These are phyloP conservation scores for Motacilla alba DNA, from an alignment of 2,113 vertebrate species.

Conservation along the genomic window DNA sequence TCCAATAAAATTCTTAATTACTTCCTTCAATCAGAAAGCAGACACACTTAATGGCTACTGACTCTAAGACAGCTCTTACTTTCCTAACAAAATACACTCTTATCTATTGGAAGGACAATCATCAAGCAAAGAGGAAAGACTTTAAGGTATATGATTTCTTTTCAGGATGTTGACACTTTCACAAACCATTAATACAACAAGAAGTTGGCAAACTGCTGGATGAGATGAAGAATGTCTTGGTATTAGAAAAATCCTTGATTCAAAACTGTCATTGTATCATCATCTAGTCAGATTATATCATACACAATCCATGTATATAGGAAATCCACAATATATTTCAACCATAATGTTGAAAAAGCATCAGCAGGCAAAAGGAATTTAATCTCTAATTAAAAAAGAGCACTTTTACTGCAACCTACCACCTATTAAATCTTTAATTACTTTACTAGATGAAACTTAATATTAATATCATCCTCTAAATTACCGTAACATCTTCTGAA, in stretches of 20 bases:
- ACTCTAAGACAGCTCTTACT: not conserved
- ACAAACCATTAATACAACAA: not conserved
- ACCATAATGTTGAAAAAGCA: conserved; percentile 11
- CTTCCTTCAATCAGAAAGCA: not conserved
- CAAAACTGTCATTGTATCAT: not conserved
- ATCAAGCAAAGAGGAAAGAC: not conserved
- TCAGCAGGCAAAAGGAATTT: conserved; percentile 11
- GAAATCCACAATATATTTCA: not conserved
- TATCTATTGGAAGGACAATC: not conserved
- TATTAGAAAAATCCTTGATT: not conserved
- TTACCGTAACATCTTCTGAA: conserved; percentile 63
- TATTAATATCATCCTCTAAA: conserved; percentile 61
- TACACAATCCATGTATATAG: not conserved
- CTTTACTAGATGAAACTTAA: conserved; percentile 62
- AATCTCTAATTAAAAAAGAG: conserved; percentile 41
- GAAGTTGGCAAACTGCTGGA: not conserved
- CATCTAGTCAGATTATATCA: not conserved
- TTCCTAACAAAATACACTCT: not conserved
- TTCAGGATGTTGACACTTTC: not conserved
- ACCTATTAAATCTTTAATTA: conserved; percentile 65
- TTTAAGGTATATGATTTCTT: not conserved
- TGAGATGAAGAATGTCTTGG: not conserved
- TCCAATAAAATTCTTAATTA: not conserved
- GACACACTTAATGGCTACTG: not conserved
- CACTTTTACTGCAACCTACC: conserved; percentile 39